Evolutionary conservation across 2,888 invertebrate species (phyloP).

Genomic region (Polydrusus cervinus): DNA sequence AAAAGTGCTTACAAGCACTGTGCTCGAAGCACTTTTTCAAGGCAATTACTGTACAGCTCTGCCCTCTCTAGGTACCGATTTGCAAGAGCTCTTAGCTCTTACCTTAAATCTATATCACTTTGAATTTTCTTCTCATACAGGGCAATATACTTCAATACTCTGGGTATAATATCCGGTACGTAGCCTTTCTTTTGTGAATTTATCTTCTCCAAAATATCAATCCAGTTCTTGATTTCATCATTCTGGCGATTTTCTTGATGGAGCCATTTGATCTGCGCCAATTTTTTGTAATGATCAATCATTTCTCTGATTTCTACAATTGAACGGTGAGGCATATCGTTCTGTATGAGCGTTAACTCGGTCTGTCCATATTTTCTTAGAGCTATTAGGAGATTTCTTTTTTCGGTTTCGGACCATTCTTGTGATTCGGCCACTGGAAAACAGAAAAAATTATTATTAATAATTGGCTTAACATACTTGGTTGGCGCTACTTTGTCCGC

Average conservation of each 20-base stretch:
- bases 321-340: conserved; percentile 62
- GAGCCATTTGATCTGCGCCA: conserved; percentile 56
- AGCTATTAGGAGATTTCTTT: conserved; percentile 60
- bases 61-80: too few relatives aligned
- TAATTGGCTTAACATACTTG: too few relatives aligned
- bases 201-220: conserved; percentile 60
- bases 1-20: too few relatives aligned
- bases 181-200: conserved; percentile 41
- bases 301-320: conserved; percentile 61
- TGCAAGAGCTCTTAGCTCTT: conserved; percentile 37
- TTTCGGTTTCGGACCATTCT: conserved; percentile 61
- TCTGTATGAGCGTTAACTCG: conserved; percentile 61
- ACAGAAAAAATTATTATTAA: conserved; percentile 11
- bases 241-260: conserved; percentile 47
- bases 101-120: conserved; percentile 62
- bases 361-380: conserved; percentile 62
- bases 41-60: too few relatives aligned
- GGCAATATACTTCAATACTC: conserved; percentile 67
- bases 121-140: conserved; percentile 63
- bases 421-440: conserved; percentile 56
- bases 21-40: too few relatives aligned
- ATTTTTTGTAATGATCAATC: conserved; percentile 62
- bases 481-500: too few relatives aligned
- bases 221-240: conserved; percentile 64
- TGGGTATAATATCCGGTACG: conserved; percentile 61